These are phyloP conservation scores for Choreutis nemorana DNA, from an alignment of 2,888 invertebrate genomes.

Conservation along the genomic window DNA sequence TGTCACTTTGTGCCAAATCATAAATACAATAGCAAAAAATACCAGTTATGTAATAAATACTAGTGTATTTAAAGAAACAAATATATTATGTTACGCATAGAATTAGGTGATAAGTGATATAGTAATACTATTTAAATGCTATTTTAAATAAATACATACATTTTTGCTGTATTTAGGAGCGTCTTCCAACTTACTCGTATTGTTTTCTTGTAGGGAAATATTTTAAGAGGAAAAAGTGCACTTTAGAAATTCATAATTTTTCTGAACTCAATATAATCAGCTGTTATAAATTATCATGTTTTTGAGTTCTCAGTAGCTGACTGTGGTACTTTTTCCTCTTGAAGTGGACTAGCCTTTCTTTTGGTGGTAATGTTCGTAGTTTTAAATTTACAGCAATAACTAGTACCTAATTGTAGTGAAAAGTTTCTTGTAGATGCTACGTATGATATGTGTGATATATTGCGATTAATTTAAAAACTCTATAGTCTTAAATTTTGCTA, in stretches of 20 bases:
- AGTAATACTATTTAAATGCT: conserved; percentile 41
- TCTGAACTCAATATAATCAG: too few species aligned
- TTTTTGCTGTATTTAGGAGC: conserved; percentile 63
- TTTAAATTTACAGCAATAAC: conserved; percentile 61
- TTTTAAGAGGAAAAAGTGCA: conserved; percentile 22
- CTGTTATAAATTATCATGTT: background rate
- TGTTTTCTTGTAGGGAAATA: conserved; percentile 44
- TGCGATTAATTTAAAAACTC: conserved; percentile 41
- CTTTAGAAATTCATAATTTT: background rate
- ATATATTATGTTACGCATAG: conserved; percentile 41
- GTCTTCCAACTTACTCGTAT: conserved; percentile 62
- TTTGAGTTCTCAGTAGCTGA: background rate
- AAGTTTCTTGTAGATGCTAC: conserved; percentile 58
- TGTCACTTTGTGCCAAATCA: conserved; percentile 54
- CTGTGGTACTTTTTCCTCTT: conserved; percentile 11
- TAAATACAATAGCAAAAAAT: conserved; percentile 26
- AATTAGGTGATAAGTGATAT: conserved; percentile 57
- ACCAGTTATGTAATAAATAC: conserved; percentile 41
- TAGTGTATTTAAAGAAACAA: conserved; percentile 34
- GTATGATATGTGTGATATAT: conserved; percentile 53
- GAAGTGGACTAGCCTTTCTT: conserved; percentile 48
- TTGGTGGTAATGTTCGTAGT: conserved; percentile 51
- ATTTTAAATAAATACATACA: conserved; percentile 46
- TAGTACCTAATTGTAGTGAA: conserved; percentile 51
- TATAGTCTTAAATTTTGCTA: conserved; percentile 27